phyloP scores from a whole-genome alignment of 1,140 invertebrate genomes.

The Ganaspis sp. region DNA sequence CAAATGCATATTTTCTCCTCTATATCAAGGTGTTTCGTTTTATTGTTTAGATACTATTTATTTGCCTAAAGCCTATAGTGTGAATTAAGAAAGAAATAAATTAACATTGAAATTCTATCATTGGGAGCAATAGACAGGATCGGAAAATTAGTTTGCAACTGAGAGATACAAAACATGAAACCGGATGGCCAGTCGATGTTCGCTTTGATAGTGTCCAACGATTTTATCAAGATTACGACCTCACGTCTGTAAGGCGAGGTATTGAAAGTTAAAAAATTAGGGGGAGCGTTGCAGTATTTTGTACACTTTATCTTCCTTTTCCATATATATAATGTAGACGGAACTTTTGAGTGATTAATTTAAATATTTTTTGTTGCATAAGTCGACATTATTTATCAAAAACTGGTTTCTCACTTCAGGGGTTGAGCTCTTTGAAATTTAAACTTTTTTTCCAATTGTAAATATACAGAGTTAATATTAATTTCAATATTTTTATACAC shows the following conservation, averaged over 20 bases:
- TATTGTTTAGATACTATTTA: no score
- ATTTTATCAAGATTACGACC: slow-evolving; percentile 3
- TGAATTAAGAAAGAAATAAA: no score
- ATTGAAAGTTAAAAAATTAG: slow-evolving; percentile 9
- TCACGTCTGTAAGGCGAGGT: not conserved
- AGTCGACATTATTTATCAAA: not conserved
- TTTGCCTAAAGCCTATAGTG: no score
- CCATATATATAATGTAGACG: not conserved
- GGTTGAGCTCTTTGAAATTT: not conserved
- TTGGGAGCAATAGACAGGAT: not conserved
- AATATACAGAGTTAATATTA: no score
- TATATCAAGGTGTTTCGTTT: no score
- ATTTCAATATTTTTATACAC: no score
- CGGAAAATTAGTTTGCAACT: not conserved
- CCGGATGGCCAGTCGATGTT: not conserved
- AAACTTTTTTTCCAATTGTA: no score
- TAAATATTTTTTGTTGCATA: not conserved
- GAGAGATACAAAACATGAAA: not conserved
- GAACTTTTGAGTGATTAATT: not conserved
- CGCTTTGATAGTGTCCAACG: not conserved
- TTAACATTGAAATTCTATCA: not conserved
- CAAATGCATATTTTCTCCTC: no score
- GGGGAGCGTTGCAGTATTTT: not conserved
- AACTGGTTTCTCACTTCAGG: not conserved
- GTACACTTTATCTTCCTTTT: not conserved